A percentile compares a stretch with the other conserved stretches of the same genome.
phyloP scores from a whole-genome alignment of 2,113 vertebrate genomes.

The Pachyramphus minor region DNA sequence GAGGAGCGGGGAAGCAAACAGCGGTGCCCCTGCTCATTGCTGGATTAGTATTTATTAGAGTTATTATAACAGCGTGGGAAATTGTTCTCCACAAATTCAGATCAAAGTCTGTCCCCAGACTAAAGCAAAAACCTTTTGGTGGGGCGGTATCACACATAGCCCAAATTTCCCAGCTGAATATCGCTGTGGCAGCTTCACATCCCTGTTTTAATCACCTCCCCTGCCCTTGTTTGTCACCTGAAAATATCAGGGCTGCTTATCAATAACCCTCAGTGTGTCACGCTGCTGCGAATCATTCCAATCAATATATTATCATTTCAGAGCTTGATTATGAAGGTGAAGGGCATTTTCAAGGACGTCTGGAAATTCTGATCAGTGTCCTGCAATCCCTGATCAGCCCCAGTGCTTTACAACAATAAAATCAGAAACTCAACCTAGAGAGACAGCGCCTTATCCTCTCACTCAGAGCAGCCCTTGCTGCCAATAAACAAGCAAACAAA shows the following conservation, averaged over 20 bases:
- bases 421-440: not conserved
- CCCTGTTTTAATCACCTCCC: not conserved
- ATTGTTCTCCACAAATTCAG: accelerated
- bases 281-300: not conserved
- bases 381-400: not conserved
- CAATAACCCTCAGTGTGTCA: not conserved
- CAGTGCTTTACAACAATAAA: not conserved
- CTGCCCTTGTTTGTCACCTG: not conserved
- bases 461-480: not conserved
- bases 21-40: accelerated
- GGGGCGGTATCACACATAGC: accelerated
- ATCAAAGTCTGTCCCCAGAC: not conserved
- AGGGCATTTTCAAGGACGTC: constrained; percentile 17
- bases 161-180: not conserved
- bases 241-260: not conserved
- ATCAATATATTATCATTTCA: constrained; percentile 31
- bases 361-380: not conserved
- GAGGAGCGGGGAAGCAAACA: accelerated
- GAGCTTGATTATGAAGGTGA: constrained; percentile 11
- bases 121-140: accelerated
- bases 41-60: accelerated
- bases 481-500: not conserved
- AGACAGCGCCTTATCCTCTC: not conserved
- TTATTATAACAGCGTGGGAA: accelerated
- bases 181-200: accelerated